Percentiles rank a stretch among this genome's conserved stretches.
Evolutionary conservation across 2,113 vertebrate genomes (phyloP).

Genomic region (Actenoides lindsayi): DNA sequence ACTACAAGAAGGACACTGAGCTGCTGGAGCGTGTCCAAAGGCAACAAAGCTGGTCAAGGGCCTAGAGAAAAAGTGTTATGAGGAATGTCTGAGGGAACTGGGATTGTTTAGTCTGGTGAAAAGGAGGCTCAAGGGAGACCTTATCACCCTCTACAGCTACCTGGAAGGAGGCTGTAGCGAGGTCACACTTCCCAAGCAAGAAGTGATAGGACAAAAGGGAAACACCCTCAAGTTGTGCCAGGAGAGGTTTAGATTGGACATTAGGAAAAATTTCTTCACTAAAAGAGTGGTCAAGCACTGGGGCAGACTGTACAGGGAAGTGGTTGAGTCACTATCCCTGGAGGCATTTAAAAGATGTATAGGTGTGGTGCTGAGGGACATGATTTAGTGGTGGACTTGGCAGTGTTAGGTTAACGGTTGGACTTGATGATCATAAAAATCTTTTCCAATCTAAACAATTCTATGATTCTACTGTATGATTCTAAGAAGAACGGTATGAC

Average conservation of each 20-base stretch:
- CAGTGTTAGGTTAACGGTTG: not conserved
- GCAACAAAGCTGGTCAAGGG: not conserved
- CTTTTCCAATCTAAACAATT: not conserved
- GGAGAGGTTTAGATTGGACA: not conserved
- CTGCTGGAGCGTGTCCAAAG: not conserved
- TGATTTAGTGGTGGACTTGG: not conserved
- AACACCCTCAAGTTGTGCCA: not conserved
- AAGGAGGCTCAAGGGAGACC: not conserved
- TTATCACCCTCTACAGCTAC: not conserved
- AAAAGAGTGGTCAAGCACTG: not conserved
- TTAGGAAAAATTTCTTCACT: not conserved
- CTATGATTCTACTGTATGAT: not conserved
- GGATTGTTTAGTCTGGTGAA: not conserved
- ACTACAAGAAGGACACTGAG: not conserved
- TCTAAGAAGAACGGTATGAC: not conserved
- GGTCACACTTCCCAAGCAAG: not conserved
- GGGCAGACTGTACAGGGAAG: not conserved
- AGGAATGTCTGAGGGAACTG: not conserved
- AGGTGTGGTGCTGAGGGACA: not conserved
- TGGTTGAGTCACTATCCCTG: not conserved
- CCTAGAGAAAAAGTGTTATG: not conserved
- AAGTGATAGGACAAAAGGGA: not conserved
- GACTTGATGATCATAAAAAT: not conserved
- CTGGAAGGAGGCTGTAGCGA: not conserved
- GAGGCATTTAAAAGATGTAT: not conserved